Evolutionary conservation across 2,888 invertebrate species (phyloP), one percentile per base, ranked within the genome.

Genomic region (Steinernema hermaphroditum): DNA sequence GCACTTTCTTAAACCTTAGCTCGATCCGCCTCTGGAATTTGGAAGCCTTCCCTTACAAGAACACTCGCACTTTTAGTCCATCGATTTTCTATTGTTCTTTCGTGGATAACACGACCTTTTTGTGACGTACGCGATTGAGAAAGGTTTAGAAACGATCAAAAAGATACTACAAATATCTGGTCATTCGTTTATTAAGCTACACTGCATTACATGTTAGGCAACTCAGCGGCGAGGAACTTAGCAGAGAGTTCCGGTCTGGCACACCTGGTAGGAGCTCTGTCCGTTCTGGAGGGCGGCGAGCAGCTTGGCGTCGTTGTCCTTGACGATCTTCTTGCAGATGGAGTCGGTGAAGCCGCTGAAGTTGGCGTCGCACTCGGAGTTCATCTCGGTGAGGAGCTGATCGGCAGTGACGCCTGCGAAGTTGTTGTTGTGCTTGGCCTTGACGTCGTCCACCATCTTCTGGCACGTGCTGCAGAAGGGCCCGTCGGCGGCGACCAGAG

Each of bases 351-450:
- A 62, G 29, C 62, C 62, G 32, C 14, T 4, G 62, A 62, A 62
- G 62, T 29, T 32, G 62, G 14, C n/a, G 62, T 62, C 62, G 62
- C 62, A 62, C 34, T 62, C 62, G 62, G 27, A 8, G 32, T 32
- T 32, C 62, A 62, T 62, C 62, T 29, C 8, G 32, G 29, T 32
- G 62, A 62, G 27, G 32, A 62, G 62, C 34, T 62, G 62, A 9
- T 9, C 62, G 16, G 27, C 16, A 8, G 62, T 29, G 32, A 62
- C 32, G 29, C 32, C 32, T 29, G 62, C 2, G 32, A 62, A 62
- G 62, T 62, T 32, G 62, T 62, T 62, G 62, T 62, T 62, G 62
- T 62, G 16, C 62, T 62, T 62, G 62, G 62, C 14, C 62, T 62
- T 62, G 16, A 62, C 62, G 32, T 62, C 62, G 32, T 62, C 34